Evolutionary conservation across 2,113 vertebrate genomes (phyloP), one percentile per base, ranked within the genome.

Genomic region (Podarcis muralis): DNA sequence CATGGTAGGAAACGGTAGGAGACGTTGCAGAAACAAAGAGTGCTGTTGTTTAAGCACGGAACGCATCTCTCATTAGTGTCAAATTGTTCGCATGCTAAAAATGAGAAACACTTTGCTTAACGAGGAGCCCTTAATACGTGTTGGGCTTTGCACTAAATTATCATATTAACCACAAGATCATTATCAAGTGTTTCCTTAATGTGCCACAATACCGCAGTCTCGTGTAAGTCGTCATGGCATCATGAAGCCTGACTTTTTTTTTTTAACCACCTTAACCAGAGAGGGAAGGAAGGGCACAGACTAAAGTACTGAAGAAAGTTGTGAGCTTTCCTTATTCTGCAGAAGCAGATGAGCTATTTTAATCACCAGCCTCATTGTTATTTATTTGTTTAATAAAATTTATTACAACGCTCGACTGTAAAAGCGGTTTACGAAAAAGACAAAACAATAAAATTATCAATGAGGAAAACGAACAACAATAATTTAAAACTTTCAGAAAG

Each of bases 171-270:
- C 88, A 90, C 92, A 65, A 91, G 87, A 94, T 94, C 94, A 95
- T 95, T 94, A 95, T 94, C 95, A 94, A 93, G 94, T 88, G 22
- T 92, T 95, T 93, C 92, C 93, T 92, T 95, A 95, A 95, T 94
- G 92, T n/a, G 84, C 84, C 84, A 86, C 75, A 78, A 83, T 79
- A 76, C 84, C 93, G 85, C 35, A 1, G 91, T 90, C 92, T 89
- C 91, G 83, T 89, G 94, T 92, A 93, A 94, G 92, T 93, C 92
- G 95, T 86, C 89, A 89, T 91, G 90, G 78, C 85, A 84, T 76
- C 74, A 66, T 0, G 18, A 27, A 78, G 87, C 66, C 43, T 23
- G 11, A 40, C 40, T 92, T 43, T 0, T 95, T 2, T 16, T 95
- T 87, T 18, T 95, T 87, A 93, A 90, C 95, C 85, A 90, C 86